Percentiles rank a stretch among this genome's conserved stretches.
Conservation (phyloP, 1,140 invertebrate genomes). For the Bombus consobrinus region DNA sequence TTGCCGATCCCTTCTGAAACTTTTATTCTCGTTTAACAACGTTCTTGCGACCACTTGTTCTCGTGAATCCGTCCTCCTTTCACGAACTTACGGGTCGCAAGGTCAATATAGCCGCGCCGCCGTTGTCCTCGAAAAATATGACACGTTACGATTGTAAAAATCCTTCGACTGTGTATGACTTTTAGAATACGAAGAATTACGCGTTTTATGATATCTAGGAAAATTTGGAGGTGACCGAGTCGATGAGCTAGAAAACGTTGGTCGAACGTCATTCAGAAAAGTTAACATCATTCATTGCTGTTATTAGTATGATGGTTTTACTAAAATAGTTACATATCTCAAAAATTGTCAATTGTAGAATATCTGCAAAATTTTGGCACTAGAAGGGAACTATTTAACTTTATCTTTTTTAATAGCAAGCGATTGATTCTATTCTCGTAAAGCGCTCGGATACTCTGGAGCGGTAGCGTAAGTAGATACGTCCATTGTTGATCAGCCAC, state of each 20-base stretch:
- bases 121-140: slow-evolving; percentile 24
- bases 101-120: slow-evolving; percentile 15
- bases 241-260: background rate
- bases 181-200: background rate
- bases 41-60: slow-evolving; percentile 14
- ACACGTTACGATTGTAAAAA: background rate
- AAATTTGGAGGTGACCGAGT: background rate
- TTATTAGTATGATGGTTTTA: no score
- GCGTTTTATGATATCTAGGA: background rate
- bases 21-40: slow-evolving; percentile 10
- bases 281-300: no score
- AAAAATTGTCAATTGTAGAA: no score
- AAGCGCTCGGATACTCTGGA: no score
- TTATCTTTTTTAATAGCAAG: no score
- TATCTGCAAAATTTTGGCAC: no score
- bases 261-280: no score
- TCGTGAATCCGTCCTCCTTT: slow-evolving; percentile 25
- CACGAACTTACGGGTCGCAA: background rate
- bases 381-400: no score
- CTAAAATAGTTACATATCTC: no score
- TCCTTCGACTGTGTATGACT: background rate
- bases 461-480: background rate
- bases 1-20: background rate
- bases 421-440: no score
- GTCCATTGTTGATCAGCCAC: background rate